Evolutionary conservation across 2,888 invertebrate species (phyloP), one percentile per base, ranked within the genome.

Genomic region (Sinhomidia bicolor): DNA sequence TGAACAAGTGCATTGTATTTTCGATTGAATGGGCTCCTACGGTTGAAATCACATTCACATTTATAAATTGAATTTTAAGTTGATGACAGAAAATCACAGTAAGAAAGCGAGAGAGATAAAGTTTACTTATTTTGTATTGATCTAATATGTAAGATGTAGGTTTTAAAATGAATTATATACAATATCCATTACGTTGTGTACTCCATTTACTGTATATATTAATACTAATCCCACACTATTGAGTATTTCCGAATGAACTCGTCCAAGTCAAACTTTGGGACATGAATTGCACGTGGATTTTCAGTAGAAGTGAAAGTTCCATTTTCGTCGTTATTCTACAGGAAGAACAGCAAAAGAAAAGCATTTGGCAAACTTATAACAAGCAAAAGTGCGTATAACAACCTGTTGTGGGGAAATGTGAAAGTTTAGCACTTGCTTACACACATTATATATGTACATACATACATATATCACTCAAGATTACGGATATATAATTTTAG

Each of bases 101-200:
- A 36, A 51, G 54, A 78, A 78, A 54, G 65, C n/a, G 6, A 57
- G 57, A 3, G 57, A 54, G 54, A 20, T 29, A 71, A 32, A 65
- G 54, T 65, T 65, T 85, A 79, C 51, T 65, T 68, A 47, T 85
- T 85, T 85, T 85, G 79, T 85, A 79, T 85, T 85, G 51, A 79
- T 44, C 65, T 79, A 79, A 74, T 74, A 44, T 44, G 29, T 47
- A 54, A 7, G 3, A 54, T 41, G n/a, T 74, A 79, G 68, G 71
- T 78, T 85, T 85, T 84, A 84, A 76, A 51, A 32, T 32, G 9
- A 54, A 12, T 51, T 54, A 81, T n/a, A n/a, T n/a, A n/a, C n/a
- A n/a, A n/a, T n/a, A n/a, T n/a, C n/a, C n/a, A 36, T 26, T 32
- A 32, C n/a, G 32, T 32, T 32, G 32, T 65, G 65, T 65, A n/a